These are phyloP conservation scores for Dromas ardeola DNA, from an alignment of 2,113 vertebrate genomes.

Conservation along the genomic window DNA sequence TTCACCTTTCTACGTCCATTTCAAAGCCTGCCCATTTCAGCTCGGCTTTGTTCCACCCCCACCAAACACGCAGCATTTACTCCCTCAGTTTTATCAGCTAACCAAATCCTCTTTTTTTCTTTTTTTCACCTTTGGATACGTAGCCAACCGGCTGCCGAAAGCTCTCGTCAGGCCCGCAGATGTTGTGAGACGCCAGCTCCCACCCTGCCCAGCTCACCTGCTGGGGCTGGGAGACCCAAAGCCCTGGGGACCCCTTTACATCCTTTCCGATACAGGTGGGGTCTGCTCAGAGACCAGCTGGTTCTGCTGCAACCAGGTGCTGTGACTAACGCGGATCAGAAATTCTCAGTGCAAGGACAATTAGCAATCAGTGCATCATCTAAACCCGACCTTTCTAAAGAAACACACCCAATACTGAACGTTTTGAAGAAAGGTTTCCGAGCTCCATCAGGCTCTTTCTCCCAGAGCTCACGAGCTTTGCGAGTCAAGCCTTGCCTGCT, in stretches of 20 bases:
- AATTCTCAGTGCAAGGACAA: background rate
- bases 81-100: background rate
- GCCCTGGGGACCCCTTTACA: background rate
- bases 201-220: background rate
- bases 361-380: background rate
- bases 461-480: background rate
- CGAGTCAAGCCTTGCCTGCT: accelerated
- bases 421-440: background rate
- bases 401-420: accelerated
- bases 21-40: background rate
- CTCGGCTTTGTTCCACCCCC: accelerated
- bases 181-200: accelerated
- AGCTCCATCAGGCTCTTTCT: background rate
- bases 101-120: background rate
- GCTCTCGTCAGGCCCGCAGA: background rate
- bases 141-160: background rate
- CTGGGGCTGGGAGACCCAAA: accelerated
- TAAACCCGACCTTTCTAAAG: background rate
- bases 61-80: accelerated
- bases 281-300: background rate
- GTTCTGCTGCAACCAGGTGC: background rate
- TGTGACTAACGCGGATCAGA: background rate
- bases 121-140: background rate
- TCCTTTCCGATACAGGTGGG: background rate
- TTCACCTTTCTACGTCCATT: background rate